phyloP scores from a whole-genome alignment of 2,888 invertebrate species.

The Autographa gamma region DNA sequence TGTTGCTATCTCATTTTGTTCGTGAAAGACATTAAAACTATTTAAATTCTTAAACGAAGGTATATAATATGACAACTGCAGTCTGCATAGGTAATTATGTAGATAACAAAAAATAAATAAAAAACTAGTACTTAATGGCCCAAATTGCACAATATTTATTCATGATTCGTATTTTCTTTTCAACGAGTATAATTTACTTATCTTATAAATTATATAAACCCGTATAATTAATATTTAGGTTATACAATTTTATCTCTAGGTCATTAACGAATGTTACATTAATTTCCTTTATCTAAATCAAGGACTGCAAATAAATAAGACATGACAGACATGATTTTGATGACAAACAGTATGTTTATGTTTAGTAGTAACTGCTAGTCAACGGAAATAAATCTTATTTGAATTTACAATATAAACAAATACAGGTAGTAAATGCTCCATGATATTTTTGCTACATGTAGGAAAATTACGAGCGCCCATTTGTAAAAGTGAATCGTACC shows the following conservation, averaged over 20 bases:
- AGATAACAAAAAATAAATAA: neutral
- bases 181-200: neutral
- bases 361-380: neutral
- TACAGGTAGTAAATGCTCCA: no score
- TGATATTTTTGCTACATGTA: no score
- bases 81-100: neutral
- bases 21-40: slow-evolving; percentile 15
- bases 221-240: slow-evolving; percentile 31
- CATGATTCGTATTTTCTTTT: no score
- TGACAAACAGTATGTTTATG: neutral
- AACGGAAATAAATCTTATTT: neutral
- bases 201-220: slow-evolving; percentile 18
- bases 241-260: slow-evolving; percentile 27
- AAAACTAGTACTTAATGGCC: neutral
- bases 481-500: no score
- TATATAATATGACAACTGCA: neutral
- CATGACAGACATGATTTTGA: neutral
- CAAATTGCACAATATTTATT: neutral
- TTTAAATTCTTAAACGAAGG: neutral
- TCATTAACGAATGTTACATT: slow-evolving; percentile 31
- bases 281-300: slow-evolving; percentile 36
- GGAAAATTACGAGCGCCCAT: no score
- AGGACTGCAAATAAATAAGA: slow-evolving; percentile 14
- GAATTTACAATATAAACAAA: neutral
- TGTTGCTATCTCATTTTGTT: neutral